Base-by-base conservation (phyloP, 2,797 vertebrate genomes). In the Acanthis flammea region DNA sequence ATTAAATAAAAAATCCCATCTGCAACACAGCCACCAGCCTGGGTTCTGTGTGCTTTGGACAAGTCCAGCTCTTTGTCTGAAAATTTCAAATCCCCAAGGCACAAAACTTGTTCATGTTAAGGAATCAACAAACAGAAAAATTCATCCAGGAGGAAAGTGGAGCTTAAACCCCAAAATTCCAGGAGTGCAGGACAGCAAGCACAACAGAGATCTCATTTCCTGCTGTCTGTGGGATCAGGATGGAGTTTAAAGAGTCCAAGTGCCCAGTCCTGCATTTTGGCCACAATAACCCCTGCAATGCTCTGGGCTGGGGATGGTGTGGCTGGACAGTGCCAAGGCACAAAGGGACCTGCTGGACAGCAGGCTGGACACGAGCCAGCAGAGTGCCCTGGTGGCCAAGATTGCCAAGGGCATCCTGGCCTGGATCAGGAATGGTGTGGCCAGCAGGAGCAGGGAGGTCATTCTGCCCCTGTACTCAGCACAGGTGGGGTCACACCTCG, bases 41-140 rank as follows among this genome's bases (percentile, higher is more conserved):
- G 13, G 4, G 9, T 83, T n/a, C 51, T 15, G 12, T 0, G 6
- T 58, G 39, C 62, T 55, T 31, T 24, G 22, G 39, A 27, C 6
- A 73, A 58, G 3, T 1, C 53, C 25, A 41, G 3, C 14, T 51
- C 41, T 57, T 61, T 5, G 25, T 9, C 18, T 24, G 27, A 75
- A 47, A 41, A 24, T 42, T 33, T 45, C 50, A 21, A 48, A 73
- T 16, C 39, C 7, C 1, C 33, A 41, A 19, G 33, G 31, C 39
- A 39, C 39, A 39, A 39, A 39, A 39, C 39, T 39, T n/a, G n/a
- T n/a, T n/a, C n/a, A n/a, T n/a, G 0, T 16, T 14, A 0, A 37
- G 75, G 87, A 42, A 17, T 1, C 14, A 31, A 10, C 6, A 71
- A 80, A 65, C 1, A 30, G 28, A 33, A 84, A 72, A 78, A 58